These are phyloP conservation scores for Urocyon cinereoargenteus DNA, from an alignment of 2,797 vertebrate genomes.

Conservation along the genomic window DNA sequence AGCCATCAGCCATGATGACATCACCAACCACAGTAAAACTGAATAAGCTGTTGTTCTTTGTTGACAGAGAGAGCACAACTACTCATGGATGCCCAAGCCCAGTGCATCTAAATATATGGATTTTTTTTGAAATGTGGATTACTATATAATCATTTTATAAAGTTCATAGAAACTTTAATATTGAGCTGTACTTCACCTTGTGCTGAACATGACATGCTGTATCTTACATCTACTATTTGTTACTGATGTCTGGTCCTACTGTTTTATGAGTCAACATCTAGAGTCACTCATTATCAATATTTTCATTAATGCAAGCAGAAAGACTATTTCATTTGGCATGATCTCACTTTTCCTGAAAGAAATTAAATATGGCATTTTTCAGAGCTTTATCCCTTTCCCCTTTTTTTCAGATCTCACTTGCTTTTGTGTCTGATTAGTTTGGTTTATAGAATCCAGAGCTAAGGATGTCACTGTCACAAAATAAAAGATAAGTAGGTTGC, in stretches of 20 bases:
- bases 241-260: background rate
- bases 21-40: background rate
- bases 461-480: background rate
- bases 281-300: background rate
- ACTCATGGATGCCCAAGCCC: background rate
- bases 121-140: background rate
- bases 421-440: background rate
- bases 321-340: background rate
- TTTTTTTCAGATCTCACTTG: background rate
- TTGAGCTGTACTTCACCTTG: background rate
- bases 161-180: background rate
- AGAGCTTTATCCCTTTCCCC: background rate
- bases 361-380: background rate
- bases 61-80: background rate
- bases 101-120: background rate
- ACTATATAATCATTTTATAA: background rate
- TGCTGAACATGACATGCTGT: background rate
- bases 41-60: background rate
- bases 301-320: background rate
- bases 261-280: background rate
- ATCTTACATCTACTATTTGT: background rate
- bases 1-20: fast-evolving
- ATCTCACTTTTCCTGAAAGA: background rate
- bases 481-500: background rate
- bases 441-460: background rate